Percentiles rank a stretch among this genome's conserved stretches.
phyloP scores from a whole-genome alignment of 53 echinoderm and acorn worm genomes.

The Luidia sarsii region DNA sequence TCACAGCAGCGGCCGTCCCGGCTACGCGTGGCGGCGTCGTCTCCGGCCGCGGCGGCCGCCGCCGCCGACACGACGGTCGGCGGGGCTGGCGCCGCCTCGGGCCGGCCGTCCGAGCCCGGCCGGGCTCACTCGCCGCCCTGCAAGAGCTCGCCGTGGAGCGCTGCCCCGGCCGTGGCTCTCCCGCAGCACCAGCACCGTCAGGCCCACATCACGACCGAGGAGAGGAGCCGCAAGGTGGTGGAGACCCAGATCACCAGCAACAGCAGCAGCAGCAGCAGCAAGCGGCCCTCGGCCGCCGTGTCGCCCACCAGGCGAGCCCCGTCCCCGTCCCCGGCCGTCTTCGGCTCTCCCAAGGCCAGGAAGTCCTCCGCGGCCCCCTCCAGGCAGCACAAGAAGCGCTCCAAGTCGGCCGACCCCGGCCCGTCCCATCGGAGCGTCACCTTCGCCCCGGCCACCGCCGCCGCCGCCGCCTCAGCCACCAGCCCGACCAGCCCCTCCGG shows the following conservation, averaged over 20 bases:
- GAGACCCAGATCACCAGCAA: slow-evolving; percentile 16
- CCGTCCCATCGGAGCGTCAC: slow-evolving; percentile 22
- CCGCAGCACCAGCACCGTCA: slow-evolving; percentile 57
- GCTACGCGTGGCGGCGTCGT: slow-evolving; percentile 18
- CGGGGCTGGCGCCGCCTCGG: slow-evolving; percentile 21
- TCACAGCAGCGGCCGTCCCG: slow-evolving; percentile 8
- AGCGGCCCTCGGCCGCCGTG: slow-evolving; percentile 39
- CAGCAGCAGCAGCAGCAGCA: slow-evolving; percentile 10
- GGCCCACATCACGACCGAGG: slow-evolving; percentile 26
- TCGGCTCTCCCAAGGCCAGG: neutral
- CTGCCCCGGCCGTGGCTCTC: slow-evolving; percentile 61
- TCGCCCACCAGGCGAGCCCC: slow-evolving; percentile 22
- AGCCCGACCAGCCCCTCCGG: slow-evolving; percentile 16
- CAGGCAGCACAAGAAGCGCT: slow-evolving; percentile 35
- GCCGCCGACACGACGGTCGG: slow-evolving; percentile 43
- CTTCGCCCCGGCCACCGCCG: slow-evolving; percentile 10
- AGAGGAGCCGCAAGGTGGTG: slow-evolving; percentile 17
- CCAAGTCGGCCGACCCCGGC: slow-evolving; percentile 8
- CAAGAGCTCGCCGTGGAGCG: slow-evolving; percentile 78
- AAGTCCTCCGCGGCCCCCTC: slow-evolving; percentile 17
- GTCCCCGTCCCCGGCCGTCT: too few species aligned
- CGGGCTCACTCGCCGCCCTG: slow-evolving; percentile 66
- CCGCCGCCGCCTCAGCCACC: slow-evolving; percentile 3
- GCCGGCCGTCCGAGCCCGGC: slow-evolving; percentile 15
- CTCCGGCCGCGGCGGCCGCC: slow-evolving; percentile 38